Evolutionary conservation across 2,888 invertebrate species (phyloP).

Genomic region (Leptura quadrifasciata): DNA sequence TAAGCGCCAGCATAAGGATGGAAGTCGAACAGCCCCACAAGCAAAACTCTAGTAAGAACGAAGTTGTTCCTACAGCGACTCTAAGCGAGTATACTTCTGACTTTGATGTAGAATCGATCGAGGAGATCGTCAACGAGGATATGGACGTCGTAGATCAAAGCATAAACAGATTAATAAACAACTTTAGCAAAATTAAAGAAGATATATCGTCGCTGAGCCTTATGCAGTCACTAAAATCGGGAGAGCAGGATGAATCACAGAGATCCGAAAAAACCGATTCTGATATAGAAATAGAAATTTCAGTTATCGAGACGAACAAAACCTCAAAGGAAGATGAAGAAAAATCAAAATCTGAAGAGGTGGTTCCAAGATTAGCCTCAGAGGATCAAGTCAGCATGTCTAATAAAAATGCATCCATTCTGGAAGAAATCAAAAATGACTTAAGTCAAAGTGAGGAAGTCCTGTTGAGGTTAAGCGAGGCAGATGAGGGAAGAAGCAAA

Average conservation of each 20-base stretch:
- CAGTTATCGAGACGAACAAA: slow-evolving; percentile 49
- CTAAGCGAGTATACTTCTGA: slow-evolving; percentile 59
- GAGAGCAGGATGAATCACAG: slow-evolving; percentile 17
- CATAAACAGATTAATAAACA: slow-evolving; percentile 61
- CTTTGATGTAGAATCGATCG: slow-evolving; percentile 60
- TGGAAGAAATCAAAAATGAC: slow-evolving; percentile 18
- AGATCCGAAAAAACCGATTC: slow-evolving; percentile 45
- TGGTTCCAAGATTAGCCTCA: neutral
- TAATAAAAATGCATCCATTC: slow-evolving; percentile 2
- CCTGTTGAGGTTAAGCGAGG: neutral
- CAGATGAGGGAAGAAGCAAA: slow-evolving; percentile 1
- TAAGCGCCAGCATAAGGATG: slow-evolving; percentile 4
- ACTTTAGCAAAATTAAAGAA: slow-evolving; percentile 64
- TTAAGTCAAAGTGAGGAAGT: slow-evolving; percentile 14
- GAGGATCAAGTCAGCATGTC: neutral
- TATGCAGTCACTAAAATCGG: slow-evolving; percentile 44
- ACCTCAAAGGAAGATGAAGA: slow-evolving; percentile 19
- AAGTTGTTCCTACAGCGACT: slow-evolving; percentile 33
- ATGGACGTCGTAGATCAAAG: slow-evolving; percentile 56
- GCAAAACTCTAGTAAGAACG: slow-evolving; percentile 34
- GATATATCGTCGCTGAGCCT: slow-evolving; percentile 62
- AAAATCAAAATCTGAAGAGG: slow-evolving; percentile 14
- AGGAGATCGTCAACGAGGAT: slow-evolving; percentile 48
- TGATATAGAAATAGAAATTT: slow-evolving; percentile 46
- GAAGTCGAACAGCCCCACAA: slow-evolving; percentile 15